Evolutionary conservation across 2,888 invertebrate species (phyloP).

Genomic region (Oeneis ivallda): DNA sequence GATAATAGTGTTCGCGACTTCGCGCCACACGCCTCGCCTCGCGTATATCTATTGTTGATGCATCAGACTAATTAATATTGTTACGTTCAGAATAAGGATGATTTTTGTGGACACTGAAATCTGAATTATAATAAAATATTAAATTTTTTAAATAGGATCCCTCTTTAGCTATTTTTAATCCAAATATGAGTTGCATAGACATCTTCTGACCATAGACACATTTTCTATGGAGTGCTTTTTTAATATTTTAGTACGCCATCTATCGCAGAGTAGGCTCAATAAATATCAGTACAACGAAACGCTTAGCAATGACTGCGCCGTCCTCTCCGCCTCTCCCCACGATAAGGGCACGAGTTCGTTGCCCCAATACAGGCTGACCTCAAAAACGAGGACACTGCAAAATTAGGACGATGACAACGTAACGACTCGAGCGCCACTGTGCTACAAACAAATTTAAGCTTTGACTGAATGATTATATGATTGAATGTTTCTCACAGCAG

Average conservation of each 20-base stretch:
- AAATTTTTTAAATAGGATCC: neutral
- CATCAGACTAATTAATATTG: slow-evolving; percentile 50
- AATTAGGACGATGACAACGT: slow-evolving; percentile 82
- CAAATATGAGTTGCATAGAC: no score
- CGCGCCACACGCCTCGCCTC: slow-evolving; percentile 45
- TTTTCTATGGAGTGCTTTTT: neutral
- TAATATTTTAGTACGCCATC: slow-evolving; percentile 61
- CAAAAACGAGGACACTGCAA: slow-evolving; percentile 87
- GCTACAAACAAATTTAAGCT: slow-evolving; percentile 59
- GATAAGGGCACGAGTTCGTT: slow-evolving; percentile 82
- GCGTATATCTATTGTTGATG: slow-evolving; percentile 48
- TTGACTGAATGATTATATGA: slow-evolving; percentile 47
- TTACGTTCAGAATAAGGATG: slow-evolving; percentile 1
- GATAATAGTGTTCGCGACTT: slow-evolving; percentile 48
- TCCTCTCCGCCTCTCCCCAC: slow-evolving; percentile 62
- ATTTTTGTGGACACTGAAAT: neutral
- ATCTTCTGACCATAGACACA: neutral
- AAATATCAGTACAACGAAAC: slow-evolving; percentile 43
- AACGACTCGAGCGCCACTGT: slow-evolving; percentile 71
- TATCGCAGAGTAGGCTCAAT: slow-evolving; percentile 61
- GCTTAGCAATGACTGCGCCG: slow-evolving; percentile 51
- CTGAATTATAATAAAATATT: neutral
- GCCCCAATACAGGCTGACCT: slow-evolving; percentile 84
- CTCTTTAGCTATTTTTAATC: neutral
- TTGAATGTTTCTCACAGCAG: slow-evolving; percentile 44